Conservation (phyloP, 2,888 invertebrate species). For the Eledone cirrhosa region DNA sequence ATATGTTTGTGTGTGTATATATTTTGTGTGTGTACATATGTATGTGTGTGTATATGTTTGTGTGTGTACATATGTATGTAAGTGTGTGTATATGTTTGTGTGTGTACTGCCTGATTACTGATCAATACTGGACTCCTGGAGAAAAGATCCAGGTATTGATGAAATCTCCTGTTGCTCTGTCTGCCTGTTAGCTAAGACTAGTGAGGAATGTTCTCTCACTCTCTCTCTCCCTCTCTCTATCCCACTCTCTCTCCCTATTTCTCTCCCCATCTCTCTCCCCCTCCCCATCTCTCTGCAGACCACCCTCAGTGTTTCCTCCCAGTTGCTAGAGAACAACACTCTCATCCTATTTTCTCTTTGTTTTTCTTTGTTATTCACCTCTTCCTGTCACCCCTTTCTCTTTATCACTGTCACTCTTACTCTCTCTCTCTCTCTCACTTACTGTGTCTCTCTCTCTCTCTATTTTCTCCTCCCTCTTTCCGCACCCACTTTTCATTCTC, state of each 20-base stretch:
- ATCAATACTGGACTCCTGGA: conserved; percentile 21
- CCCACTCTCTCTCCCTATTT: too few species aligned
- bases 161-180: conserved; percentile 23
- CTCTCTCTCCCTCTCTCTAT: too few species aligned
- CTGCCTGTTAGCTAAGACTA: conserved; percentile 23
- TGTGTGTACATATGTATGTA: neutral
- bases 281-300: too few species aligned
- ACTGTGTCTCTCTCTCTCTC: too few species aligned
- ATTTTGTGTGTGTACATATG: neutral
- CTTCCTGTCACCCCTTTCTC: too few species aligned
- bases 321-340: too few species aligned
- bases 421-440: too few species aligned
- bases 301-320: neutral
- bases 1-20: neutral
- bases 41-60: neutral
- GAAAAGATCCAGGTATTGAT: conserved; percentile 27
- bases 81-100: neutral
- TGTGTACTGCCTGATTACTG: neutral
- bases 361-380: too few species aligned
- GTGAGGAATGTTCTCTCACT: neutral
- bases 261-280: too few species aligned
- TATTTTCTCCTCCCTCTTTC: neutral
- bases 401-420: too few species aligned
- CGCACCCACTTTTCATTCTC: neutral
- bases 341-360: too few species aligned